Base-by-base conservation (phyloP, 2,113 vertebrate species). In the Nothocercus julius region DNA sequence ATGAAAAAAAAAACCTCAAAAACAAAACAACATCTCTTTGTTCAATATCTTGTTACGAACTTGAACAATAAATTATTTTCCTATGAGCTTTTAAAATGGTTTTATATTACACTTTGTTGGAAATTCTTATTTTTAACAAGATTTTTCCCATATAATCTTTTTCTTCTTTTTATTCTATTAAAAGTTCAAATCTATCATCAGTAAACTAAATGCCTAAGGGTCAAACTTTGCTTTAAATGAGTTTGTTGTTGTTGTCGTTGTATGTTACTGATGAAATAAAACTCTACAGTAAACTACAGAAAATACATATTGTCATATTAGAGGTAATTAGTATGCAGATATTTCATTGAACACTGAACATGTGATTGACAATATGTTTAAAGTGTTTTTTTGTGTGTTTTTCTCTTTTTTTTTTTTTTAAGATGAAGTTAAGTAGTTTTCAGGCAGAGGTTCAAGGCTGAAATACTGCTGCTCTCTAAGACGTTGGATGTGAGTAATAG, bases 261-360 rank as follows among this genome's bases (percentile, higher is more conserved):
- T 96, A 96, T 85, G 64, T 97, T 96, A 97, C 87, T 85, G 95
- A 97, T 96, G 98, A 97, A 96, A 97, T 96, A 97, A 97, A 97
- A 98, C 90, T 76, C 93, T 98, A 98, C 66, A 78, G 85, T 96
- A 96, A 98, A 97, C 97, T 97, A 98, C 97, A 81, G 96, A 97
- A 97, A 97, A 95, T 97, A 96, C 97, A 98, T 92, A 67, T 97
- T 93, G 93, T 97, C 95, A 92, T 95, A 98, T 98, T 97, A 97
- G 97, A 98, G 97, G 97, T 98, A 98, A 98, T 98, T 98, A 98
- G 97, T 98, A 98, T 97, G 97, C 92, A 92, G 96, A 96, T 97
- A 97, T 96, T 96, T 97, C 97, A 93, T 94, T 96, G 95, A 95
- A 95, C 85, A 77, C 92, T 95, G 97, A 94, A 97, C 95, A 83